Base-by-base conservation (phyloP, 2,888 invertebrate genomes). In the Helleia helle region DNA sequence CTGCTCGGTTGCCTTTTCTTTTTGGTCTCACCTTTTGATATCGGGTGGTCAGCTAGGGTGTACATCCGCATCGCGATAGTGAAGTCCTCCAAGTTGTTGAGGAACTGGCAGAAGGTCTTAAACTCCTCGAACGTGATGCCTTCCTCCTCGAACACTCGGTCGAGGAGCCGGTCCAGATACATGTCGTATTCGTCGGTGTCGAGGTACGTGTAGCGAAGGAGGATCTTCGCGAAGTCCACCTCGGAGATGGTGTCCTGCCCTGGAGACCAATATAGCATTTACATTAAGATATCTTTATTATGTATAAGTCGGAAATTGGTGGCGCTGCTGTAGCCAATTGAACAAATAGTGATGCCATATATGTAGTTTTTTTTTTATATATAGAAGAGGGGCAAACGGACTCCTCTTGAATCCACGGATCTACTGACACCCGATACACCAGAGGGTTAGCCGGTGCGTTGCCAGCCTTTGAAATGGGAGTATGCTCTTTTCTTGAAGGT, bases 31-130 rank as follows among this genome's bases (percentile, higher is more conserved):
- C 97, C 96, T 90, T 97, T 95, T 0, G 97, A 97, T 54, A 98
- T 97, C 0, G 98, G 94, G 71, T 94, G 93, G 77, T 97, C 95
- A 1, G 97, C 97, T 36, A 96, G 88, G 1, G 98, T 97, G 71
- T 98, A 99, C 94, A 99, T 96, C 58, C 96, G 88, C 95, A 99
- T 98, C 6, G 99, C 98, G 55, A 97, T 96, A 26, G 94, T 91
- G 70, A 99, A 99, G 74, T 99, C 99, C 69, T 98, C 98, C 51
- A 99, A 80, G 73, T 95, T 97, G 79, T 99, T 99, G 44, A 99
- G 88, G 83, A 99, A 99, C 76, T 96, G 95, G 71, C 97, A 98
- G 83, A 99, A 99, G 46, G 94, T 93, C 63, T 94, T 91, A 84
- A 99, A 99, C 76, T 99, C 97, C 30, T 93, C 89, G 77, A 99